Evolutionary conservation across 1,140 invertebrate species (phyloP).

Genomic region (Cherax quadricarinatus): DNA sequence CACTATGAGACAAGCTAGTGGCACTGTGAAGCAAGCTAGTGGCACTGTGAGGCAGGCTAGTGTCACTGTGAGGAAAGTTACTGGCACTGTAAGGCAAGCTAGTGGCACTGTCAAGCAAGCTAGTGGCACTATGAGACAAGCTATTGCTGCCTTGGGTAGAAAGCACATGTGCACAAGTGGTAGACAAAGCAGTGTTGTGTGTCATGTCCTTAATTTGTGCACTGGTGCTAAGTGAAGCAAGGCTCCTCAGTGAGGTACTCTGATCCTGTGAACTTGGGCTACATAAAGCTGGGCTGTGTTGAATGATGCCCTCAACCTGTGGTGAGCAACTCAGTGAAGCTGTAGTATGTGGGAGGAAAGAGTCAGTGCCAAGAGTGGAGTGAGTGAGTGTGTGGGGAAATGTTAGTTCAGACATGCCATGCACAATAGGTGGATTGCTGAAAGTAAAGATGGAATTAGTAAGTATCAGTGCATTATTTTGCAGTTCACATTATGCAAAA

Average conservation of each 20-base stretch:
- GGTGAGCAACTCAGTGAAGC: not conserved
- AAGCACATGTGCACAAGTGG: too few relatives aligned
- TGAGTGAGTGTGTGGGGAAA: constrained; percentile 25
- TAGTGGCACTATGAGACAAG: too few relatives aligned
- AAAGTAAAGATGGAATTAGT: constrained; percentile 42
- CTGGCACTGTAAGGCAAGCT: too few relatives aligned
- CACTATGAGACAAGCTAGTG: too few relatives aligned
- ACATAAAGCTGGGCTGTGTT: not conserved
- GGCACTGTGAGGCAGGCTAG: too few relatives aligned
- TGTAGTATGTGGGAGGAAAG: too few relatives aligned
- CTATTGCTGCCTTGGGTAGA: too few relatives aligned
- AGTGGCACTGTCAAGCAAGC: too few relatives aligned
- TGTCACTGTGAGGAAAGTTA: too few relatives aligned
- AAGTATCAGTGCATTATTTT: not conserved
- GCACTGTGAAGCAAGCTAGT: too few relatives aligned
- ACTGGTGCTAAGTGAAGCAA: constrained; percentile 25
- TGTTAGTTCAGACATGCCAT: constrained; percentile 60
- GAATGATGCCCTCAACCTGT: not conserved
- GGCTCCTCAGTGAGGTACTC: not conserved
- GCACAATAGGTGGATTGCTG: constrained; percentile 35
- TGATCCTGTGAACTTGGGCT: not conserved
- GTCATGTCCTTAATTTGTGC: constrained; percentile 3
- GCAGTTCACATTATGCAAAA: not conserved
- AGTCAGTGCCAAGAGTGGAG: constrained; percentile 4
- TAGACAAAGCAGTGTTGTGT: not conserved